Evolutionary conservation across 37 sponge, comb jelly and placozoan species (phyloP), one percentile per base, ranked within the genome.

Genomic region (Theonella swinhoei): DNA sequence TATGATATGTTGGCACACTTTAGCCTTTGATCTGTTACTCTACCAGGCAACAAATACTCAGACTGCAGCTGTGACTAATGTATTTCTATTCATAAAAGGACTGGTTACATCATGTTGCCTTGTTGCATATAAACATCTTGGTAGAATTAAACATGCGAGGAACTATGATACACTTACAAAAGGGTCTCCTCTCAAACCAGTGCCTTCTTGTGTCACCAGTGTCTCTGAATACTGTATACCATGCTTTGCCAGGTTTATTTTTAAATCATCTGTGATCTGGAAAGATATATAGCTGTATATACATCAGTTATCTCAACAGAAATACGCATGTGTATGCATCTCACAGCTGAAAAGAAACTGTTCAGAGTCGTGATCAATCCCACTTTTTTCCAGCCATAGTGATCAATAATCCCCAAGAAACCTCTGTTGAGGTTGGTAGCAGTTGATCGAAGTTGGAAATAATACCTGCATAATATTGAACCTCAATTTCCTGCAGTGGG

Each of bases 111-210:
- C n/a, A n/a, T n/a, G n/a, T n/a, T n/a, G n/a, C n/a, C n/a, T 47
- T 47, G 54, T 47, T 47, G 54, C 14, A 47, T 47, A 47, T 47
- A 47, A 47, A 17, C 54, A 47, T 47, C 54, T 14, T 47, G 14
- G 54, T 14, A 47, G 54, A 47, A 14, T 47, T 47, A 47, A 47
- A 47, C 11, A n/a, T n/a, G n/a, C n/a, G n/a, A n/a, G n/a, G n/a
- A n/a, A n/a, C 17, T 11, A 20, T 58, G n/a, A n/a, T 11, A 30
- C 3, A 73, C 84, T 75, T 31, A 83, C 84, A 75, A 83, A 83
- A 23, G 76, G 82, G 3, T 70, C 58, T 7, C 20, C 36, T 4
- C 47, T 62, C 32, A 83, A 58, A 0, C 28, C 84, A 40, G 67
- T 58, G 19, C n/a, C 37, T 19, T 36, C 66, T 23, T 25, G 39